Percentiles rank a stretch among this genome's conserved stretches.
Conservation (phyloP, 2,888 invertebrate genomes). For the Synergus japonicus region DNA sequence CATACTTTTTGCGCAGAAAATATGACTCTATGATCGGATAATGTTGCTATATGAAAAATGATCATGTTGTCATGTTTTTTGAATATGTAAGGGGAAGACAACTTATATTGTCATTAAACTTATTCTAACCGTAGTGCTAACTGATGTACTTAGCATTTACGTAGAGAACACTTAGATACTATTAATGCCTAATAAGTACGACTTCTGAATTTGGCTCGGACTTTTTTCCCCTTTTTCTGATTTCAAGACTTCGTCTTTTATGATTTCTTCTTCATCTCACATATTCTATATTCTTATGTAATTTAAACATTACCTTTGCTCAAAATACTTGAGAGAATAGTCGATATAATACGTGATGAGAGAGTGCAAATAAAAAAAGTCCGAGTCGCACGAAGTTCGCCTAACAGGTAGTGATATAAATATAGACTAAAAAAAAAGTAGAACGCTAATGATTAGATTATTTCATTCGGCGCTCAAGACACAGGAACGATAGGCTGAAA, state of each 20-base stretch:
- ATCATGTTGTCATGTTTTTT: slow-evolving; percentile 38
- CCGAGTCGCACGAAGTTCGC: slow-evolving; percentile 62
- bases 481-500: slow-evolving; percentile 34
- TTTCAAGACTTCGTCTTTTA: not conserved
- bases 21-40: not conserved
- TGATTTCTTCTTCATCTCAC: not conserved
- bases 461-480: slow-evolving; percentile 66
- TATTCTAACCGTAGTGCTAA: slow-evolving; percentile 75
- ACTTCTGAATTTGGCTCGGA: slow-evolving; percentile 49
- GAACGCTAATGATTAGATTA: slow-evolving; percentile 59
- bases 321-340: slow-evolving; percentile 30
- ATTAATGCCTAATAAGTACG: slow-evolving; percentile 66
- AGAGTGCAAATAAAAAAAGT: slow-evolving; percentile 48
- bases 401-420: slow-evolving; percentile 73
- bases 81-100: slow-evolving; percentile 31
- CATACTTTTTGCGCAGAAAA: slow-evolving; percentile 3
- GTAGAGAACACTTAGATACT: slow-evolving; percentile 65
- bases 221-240: slow-evolving; percentile 43
- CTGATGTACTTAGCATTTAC: slow-evolving; percentile 73
- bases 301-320: slow-evolving; percentile 2
- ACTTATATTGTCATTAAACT: slow-evolving; percentile 65
- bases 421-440: slow-evolving; percentile 64
- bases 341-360: not conserved
- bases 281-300: not conserved
- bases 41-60: not conserved